Base-by-base conservation (phyloP, 2,797 vertebrate genomes). In the Prunella strophiata region DNA sequence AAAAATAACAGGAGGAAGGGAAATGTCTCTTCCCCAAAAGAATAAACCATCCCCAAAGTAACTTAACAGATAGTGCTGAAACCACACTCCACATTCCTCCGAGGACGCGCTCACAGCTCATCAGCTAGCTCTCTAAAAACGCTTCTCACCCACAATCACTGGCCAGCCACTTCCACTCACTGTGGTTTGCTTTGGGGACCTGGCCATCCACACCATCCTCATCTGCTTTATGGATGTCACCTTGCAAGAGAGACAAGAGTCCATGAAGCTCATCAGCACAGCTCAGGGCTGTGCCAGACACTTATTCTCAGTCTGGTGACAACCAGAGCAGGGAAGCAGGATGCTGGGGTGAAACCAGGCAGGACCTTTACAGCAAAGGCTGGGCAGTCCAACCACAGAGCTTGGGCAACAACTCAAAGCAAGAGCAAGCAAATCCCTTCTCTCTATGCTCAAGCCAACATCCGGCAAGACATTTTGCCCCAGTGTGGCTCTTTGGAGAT, bases 231-330 rank as follows among this genome's bases (percentile, higher is more conserved):
- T 5, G 6, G 6, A 21, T 58, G 59, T 7, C 19, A 52, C n/a
- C n/a, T 71, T 72, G 34, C 26, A 79, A 67, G 54, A n/a, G 18
- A 32, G 23, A 13, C 13, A 92, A 74, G 3, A 54, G 58, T n/a
- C 10, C 59, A 36, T 7, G 16, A 3, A 7, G 45, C 19, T 79
- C 66, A 74, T 11, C 40, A 79, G n/a, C 8, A 16, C 18, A 61
- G 55, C 29, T 29, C 5, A 5, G 40, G 18, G 34, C 79, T 0
- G 0, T 38, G 29, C 5, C 34, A 74, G 65, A 36, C 29, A 26
- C 6, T 52, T 52, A 14, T 6, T 26, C 11, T 4, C 47, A 45
- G 18, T 12, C 52, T 58, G 52, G n/a, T 54, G 21, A 55, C 47
- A n/a, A 29, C 15, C 50, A 55, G 32, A 82, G 76, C 48, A 36